Evolutionary conservation across 2,113 vertebrate species (phyloP), one percentile per base, ranked within the genome.

Genomic region (Sula dactylatra): DNA sequence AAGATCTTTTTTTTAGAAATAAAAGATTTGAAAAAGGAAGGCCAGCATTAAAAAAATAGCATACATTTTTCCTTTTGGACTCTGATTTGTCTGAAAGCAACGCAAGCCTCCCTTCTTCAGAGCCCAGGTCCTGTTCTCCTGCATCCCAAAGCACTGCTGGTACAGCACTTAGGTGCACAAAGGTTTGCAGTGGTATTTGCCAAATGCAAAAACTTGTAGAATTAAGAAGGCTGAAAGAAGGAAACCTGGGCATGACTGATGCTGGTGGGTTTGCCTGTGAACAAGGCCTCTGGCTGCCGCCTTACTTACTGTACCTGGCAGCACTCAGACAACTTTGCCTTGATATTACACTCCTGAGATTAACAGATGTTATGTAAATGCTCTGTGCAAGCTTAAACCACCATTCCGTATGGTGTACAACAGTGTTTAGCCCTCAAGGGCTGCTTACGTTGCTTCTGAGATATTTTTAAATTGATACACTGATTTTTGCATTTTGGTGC

Each of bases 11-110:
- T 59, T 70, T 55, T 22, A 38, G 31, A 82, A 65, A 76, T 16
- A 47, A 45, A 85, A 32, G 3, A n/a, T 42, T 59, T n/a, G 2
- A n/a, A 74, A 78, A 76, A 85, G 27, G 62, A 80, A 81, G 7
- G 5, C 10, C 38, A 58, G 6, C 5, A 13, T 50, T 10, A 50
- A 65, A 61, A 21, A 67, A 26, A 9, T 3, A 0, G 0, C 6
- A 27, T 8, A 3, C 15, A 3, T 38, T 77, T 94, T 76, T 85
- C 36, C 31, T 61, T 66, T 59, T 36, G 29, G 29, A 31, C 12
- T 69, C 25, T 32, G 44, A 20, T 45, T 73, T 42, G 40, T 34
- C 54, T 70, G 32, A 31, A 82, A 82, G 17, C 10, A 34, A 3
- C 18, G 73, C 29, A 27, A 67, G 16, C 38, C 34, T 20, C 34